These are phyloP conservation scores for Geodia barretti DNA, from an alignment of 37 sponge, comb jelly and placozoan genomes.

Conservation along the genomic window DNA sequence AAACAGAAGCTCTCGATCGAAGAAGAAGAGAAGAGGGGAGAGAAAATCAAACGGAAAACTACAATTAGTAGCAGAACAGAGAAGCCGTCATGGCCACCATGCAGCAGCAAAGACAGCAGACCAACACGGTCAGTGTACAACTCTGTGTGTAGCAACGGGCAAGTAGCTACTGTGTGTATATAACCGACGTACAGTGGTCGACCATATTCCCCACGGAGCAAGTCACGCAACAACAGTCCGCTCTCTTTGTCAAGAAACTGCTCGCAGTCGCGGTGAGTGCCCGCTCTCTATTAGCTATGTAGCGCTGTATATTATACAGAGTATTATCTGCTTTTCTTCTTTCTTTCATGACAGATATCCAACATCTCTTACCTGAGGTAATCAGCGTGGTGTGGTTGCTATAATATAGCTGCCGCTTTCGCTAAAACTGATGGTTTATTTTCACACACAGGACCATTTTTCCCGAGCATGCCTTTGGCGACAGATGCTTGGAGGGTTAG, in stretches of 20 bases:
- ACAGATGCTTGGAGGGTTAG: slow-evolving; percentile 83
- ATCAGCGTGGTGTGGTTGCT: no score
- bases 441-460: slow-evolving; percentile 67
- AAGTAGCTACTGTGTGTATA: no score
- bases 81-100: neutral
- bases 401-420: no score
- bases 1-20: no score
- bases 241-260: slow-evolving; percentile 96
- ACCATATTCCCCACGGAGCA: slow-evolving; percentile 89
- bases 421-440: no score
- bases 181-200: slow-evolving; percentile 72
- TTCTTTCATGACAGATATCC: slow-evolving; percentile 62
- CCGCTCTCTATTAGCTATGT: neutral
- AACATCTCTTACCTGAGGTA: slow-evolving; percentile 86
- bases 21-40: no score
- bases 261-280: slow-evolving; percentile 85
- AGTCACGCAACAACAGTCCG: slow-evolving; percentile 89
- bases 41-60: no score
- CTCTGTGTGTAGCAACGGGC: neutral
- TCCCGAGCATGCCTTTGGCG: slow-evolving; percentile 94
- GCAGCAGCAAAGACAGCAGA: slow-evolving; percentile 27
- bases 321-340: neutral
- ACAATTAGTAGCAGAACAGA: no score
- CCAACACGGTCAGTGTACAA: slow-evolving; percentile 31
- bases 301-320: neutral